A percentile compares a stretch with the other conserved stretches of the same genome.
Conservation (phyloP, 2,113 vertebrate species). For the Patagioenas fasciata region DNA sequence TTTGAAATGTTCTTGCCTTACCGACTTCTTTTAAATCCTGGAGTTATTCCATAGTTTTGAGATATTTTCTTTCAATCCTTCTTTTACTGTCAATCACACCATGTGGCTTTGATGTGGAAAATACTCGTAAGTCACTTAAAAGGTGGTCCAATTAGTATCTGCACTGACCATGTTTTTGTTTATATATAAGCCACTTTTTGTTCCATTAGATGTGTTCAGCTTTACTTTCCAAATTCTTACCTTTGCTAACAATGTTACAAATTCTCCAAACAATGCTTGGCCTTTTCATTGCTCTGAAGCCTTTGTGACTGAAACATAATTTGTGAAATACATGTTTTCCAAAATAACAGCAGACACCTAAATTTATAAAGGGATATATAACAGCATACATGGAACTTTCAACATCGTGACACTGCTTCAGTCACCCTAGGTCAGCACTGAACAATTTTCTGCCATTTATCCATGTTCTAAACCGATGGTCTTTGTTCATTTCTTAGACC, state of each 20-base stretch:
- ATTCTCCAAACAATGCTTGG: not conserved
- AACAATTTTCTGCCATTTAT: not conserved
- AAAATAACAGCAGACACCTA: not conserved
- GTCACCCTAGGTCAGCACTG: not conserved
- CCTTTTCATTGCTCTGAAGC: not conserved
- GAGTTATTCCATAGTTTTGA: not conserved
- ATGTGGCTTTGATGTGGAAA: not conserved
- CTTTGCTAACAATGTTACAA: not conserved
- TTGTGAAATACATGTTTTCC: not conserved
- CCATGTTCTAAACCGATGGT: not conserved
- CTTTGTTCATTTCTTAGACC: not conserved
- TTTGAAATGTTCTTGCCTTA: not conserved
- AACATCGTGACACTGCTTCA: not conserved
- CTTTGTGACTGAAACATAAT: not conserved
- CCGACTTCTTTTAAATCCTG: slow-evolving; percentile 6
- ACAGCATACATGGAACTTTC: not conserved
- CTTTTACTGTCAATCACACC: not conserved
- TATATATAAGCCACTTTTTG: not conserved
- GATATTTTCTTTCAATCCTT: not conserved
- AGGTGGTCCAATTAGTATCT: not conserved
- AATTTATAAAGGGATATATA: not conserved
- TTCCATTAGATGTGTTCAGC: not conserved
- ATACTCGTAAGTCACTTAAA: not conserved
- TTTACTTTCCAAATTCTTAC: not conserved
- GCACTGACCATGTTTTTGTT: not conserved